Evolutionary conservation across 2,797 vertebrate species (phyloP), one percentile per base, ranked within the genome.

Genomic region (Florisuga fusca): DNA sequence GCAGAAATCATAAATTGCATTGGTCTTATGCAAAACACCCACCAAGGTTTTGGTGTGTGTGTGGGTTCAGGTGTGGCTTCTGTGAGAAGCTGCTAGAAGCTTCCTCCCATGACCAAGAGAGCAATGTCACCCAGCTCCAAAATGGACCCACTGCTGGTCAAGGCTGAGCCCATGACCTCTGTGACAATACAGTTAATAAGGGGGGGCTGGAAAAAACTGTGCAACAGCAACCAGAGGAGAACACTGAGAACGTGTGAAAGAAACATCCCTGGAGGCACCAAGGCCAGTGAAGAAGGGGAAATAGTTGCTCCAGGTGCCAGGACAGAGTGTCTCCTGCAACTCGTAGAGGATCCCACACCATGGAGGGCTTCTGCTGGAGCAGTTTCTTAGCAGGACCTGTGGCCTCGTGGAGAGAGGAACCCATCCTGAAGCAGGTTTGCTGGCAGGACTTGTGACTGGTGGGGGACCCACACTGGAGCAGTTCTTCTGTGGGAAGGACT

Each of bases 91-190:
- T 27, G 16, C 33, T 6, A 77, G 48, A 66, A 83, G 19, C 22
- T 50, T 9, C 26, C 26, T 31, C 12, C 14, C 5, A 7, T 8
- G 7, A 62, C 29, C 0, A 1, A 26, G 1, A 67, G 17, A 38
- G 22, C 21, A 11, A 7, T 38, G 8, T 27, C 64, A 90, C 57
- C 23, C 0, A 0, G 23, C 50, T 77, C 55, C 48, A 74, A 22
- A 10, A 58, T 0, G 2, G 34, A 55, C 8, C 23, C 0, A 2
- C 22, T 1, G 1, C 20, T 66, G 43, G 25, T 9, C 53, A 66
- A 80, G 17, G 29, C 51, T 7, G 10, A 90, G 45, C 23, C 27
- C 15, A 72, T 6, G 19, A 0, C 17, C 14, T n/a, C 26, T 12
- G 27, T 4, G 15, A 29, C 26, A 78, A 57, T 7, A 6, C 0